Evolutionary conservation across 2,113 vertebrate genomes (phyloP).

Genomic region (Dermatemys mawii): DNA sequence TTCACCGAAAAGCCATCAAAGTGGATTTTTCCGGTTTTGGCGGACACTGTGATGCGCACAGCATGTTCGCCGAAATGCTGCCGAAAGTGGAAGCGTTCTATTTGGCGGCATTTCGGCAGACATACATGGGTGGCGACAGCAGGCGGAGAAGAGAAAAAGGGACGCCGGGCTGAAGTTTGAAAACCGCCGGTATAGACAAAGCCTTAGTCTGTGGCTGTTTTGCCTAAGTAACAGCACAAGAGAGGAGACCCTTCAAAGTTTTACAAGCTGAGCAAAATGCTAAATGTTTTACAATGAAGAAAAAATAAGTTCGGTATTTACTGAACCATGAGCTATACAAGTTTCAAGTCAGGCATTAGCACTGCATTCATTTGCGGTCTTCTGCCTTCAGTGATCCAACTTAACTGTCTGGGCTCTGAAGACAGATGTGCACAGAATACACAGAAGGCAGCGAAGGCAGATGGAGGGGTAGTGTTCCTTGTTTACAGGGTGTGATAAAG

Average conservation of each 20-base stretch:
- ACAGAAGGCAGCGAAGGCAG: background rate
- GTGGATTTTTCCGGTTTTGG: too few species aligned
- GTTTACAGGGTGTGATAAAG: too few species aligned
- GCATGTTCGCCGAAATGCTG: too few species aligned
- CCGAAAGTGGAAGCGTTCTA: too few species aligned
- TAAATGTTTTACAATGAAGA: background rate
- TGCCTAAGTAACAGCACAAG: background rate
- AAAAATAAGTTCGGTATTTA: background rate
- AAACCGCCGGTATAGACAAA: too few species aligned
- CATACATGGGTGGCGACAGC: too few species aligned
- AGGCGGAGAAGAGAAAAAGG: too few species aligned
- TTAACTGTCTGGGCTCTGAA: background rate
- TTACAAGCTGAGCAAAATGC: background rate
- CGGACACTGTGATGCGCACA: too few species aligned
- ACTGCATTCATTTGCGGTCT: background rate
- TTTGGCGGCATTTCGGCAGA: too few species aligned
- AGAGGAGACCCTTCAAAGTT: background rate
- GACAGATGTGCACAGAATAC: background rate
- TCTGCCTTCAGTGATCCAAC: fast-evolving
- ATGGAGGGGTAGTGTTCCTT: too few species aligned
- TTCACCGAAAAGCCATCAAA: too few species aligned
- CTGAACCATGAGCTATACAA: background rate
- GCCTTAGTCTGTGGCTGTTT: background rate
- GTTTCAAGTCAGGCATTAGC: background rate
- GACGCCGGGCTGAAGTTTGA: too few species aligned